phyloP scores from a whole-genome alignment of 2,888 invertebrate species.

The Heteromurus nitidus region DNA sequence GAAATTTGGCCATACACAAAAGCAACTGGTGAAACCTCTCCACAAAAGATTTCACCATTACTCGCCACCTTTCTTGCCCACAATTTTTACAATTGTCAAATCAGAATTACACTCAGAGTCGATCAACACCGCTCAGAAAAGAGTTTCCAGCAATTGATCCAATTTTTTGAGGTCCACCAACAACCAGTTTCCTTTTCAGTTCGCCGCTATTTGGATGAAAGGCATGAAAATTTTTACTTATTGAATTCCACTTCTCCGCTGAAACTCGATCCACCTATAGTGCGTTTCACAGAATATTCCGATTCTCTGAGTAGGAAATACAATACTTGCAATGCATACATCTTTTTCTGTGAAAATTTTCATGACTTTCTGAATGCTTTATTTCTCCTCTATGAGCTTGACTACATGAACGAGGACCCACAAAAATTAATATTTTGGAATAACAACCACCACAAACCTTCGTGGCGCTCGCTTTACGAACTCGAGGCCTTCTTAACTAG shows the following conservation, averaged over 20 bases:
- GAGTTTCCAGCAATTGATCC: background rate
- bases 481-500: no score
- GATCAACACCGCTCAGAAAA: background rate
- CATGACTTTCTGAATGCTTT: background rate
- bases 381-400: background rate
- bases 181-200: constrained; percentile 1
- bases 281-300: background rate
- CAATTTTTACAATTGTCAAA: background rate
- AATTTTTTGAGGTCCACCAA: background rate
- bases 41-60: background rate
- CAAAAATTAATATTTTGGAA: background rate
- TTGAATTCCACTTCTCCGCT: background rate
- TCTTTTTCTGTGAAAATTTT: constrained; percentile 12
- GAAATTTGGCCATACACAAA: no score
- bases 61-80: background rate
- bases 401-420: background rate
- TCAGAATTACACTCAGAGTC: background rate
- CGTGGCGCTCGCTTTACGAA: background rate
- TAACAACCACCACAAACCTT: background rate
- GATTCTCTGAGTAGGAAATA: background rate
- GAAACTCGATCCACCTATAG: background rate
- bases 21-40: no score
- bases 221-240: background rate
- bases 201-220: background rate
- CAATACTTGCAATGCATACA: background rate